Evolutionary conservation across 2,797 vertebrate species (phyloP).

Genomic region (Cirrhinus mrigala): DNA sequence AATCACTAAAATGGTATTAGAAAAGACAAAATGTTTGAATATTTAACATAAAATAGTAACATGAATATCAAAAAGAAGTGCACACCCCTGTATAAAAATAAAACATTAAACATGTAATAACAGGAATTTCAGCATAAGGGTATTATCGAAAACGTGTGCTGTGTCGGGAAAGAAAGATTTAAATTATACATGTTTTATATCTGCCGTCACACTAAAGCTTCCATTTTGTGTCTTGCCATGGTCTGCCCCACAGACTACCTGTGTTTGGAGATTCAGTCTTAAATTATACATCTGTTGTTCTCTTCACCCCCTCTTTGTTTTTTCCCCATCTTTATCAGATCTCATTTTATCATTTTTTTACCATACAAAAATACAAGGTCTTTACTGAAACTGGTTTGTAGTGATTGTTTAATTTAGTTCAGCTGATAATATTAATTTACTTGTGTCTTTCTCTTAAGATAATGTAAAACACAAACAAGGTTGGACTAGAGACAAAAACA

Average conservation of each 20-base stretch:
- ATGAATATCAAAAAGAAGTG: not conserved
- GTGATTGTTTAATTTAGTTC: not conserved
- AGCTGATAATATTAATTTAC: not conserved
- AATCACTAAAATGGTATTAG: not conserved
- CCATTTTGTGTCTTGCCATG: constrained; percentile 35
- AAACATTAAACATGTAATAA: not conserved
- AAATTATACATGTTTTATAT: constrained; percentile 7
- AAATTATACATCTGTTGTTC: constrained; percentile 56
- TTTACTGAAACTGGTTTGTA: not conserved
- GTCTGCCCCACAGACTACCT: not conserved
- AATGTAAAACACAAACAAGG: not conserved
- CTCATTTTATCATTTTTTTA: not conserved
- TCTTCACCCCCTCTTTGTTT: not conserved
- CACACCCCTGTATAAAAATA: not conserved
- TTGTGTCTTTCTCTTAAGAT: not conserved
- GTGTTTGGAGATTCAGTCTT: constrained; percentile 51
- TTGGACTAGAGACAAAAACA: not conserved
- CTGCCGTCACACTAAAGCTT: constrained; percentile 10
- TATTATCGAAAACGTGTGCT: not conserved
- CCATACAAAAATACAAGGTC: constrained; percentile 7
- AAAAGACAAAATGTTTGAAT: not conserved
- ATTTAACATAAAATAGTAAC: not conserved
- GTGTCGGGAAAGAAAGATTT: constrained; percentile 1
- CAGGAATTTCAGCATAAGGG: constrained; percentile 7
- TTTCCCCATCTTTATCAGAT: not conserved